Conservation (phyloP, 2,113 vertebrate genomes). For the Apus apus region DNA sequence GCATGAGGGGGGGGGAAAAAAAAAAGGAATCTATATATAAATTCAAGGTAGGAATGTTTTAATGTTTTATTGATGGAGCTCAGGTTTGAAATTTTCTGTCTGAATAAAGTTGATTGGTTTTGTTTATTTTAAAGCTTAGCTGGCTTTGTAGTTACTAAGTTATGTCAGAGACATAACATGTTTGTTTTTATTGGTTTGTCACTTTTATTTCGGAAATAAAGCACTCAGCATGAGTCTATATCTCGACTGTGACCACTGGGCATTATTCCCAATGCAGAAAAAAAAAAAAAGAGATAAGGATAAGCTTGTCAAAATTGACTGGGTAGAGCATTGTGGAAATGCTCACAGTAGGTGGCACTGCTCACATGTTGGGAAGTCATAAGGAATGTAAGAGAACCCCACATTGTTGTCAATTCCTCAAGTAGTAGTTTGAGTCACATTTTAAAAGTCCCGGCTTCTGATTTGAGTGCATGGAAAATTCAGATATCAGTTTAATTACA, state of each 20-base stretch:
- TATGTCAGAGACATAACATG: not conserved
- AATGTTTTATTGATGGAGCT: not conserved
- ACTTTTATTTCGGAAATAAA: not conserved
- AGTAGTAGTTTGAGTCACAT: not conserved
- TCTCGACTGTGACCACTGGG: not conserved
- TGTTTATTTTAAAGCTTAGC: not conserved
- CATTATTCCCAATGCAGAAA: not conserved
- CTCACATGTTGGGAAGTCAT: not conserved
- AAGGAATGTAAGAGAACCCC: not conserved
- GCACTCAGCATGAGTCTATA: not conserved
- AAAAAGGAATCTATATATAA: not conserved
- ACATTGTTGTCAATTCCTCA: not conserved
- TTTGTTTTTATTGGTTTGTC: not conserved
- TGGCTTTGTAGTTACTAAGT: not conserved
- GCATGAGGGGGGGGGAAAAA: not conserved
- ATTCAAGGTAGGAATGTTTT: not conserved
- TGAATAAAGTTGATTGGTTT: not conserved
- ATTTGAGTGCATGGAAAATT: not conserved
- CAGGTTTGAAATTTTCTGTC: not conserved
- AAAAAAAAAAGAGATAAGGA: not conserved
- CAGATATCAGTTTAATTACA: not conserved
- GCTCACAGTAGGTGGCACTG: not conserved
- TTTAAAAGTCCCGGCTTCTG: not conserved
- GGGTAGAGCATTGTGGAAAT: not conserved
- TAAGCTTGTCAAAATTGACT: not conserved